Evolutionary conservation across 2,888 invertebrate species (phyloP), one percentile per base, ranked within the genome.

Genomic region (Busseola fusca): DNA sequence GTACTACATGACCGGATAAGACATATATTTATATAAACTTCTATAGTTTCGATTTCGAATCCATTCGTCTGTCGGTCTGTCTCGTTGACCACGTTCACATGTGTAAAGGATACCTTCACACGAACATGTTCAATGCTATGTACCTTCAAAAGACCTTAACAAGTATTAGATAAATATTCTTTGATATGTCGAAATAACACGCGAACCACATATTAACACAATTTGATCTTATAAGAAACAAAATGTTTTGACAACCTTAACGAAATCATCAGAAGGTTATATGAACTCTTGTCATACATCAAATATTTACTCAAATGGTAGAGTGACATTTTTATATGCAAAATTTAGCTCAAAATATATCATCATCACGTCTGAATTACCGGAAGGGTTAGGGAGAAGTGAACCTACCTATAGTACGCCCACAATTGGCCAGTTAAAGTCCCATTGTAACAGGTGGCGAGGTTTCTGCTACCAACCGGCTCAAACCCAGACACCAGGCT

Each of bases 141-240:
- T 34, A 59, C 16, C n/a, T 64, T 52, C 52, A 57, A 60, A 58
- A 77, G 34, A 66, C 54, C 68, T 64, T 68, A 59, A 50, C 62
- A 50, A 54, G 27, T 67, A 34, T 52, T 56, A 37, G 42, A 67
- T 57, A 68, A 79, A 60, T 45, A 74, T 52, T 57, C 3, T 40
- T 45, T 48, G 9, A 21, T 25, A 52, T 78, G 56, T 27, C 21
- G 45, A 74, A 74, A 74, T 42, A 1, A 60, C 50, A 54, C 45
- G 42, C n/a, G 14, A 57, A n/a, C 14, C 16, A 34, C 9, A 54
- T 40, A 52, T 25, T 10, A 69, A 40, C n/a, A 27, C 27, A 42
- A 42, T 34, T 34, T 40, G n/a, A 27, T 45, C 27, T 42, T 52
- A 30, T 48, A 50, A 58, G n/a, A 45, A 72, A 42, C 42, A n/a